phyloP scores from a whole-genome alignment of 2,113 vertebrate genomes.

The Plecotus auritus region DNA sequence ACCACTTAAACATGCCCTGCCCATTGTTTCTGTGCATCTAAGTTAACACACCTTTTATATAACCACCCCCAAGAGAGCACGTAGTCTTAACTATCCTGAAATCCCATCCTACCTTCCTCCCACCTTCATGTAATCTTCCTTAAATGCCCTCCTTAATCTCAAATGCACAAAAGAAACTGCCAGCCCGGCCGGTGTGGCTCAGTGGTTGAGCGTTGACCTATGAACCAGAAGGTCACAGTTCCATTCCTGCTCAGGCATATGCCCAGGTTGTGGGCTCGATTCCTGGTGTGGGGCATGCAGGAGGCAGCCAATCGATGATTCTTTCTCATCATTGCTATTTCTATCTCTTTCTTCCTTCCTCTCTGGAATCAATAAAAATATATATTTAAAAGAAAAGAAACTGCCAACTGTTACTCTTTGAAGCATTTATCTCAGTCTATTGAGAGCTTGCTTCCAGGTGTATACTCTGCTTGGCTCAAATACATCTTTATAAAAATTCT shows the following conservation, averaged over 20 bases:
- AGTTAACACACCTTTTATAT: not conserved
- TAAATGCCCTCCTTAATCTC: not conserved
- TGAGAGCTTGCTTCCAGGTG: not conserved
- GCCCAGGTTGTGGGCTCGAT: no score
- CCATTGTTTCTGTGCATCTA: not conserved
- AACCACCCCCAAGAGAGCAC: not conserved
- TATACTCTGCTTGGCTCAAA: not conserved
- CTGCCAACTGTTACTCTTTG: not conserved
- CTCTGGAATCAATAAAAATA: no score
- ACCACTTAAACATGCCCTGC: not conserved
- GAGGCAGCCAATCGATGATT: no score
- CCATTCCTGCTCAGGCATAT: no score
- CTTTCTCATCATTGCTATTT: no score
- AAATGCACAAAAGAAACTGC: no score
- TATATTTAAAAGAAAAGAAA: not conserved
- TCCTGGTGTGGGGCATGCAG: no score
- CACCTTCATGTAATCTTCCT: not conserved
- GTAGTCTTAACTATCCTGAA: not conserved
- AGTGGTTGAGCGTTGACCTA: no score
- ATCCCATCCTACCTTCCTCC: not conserved
- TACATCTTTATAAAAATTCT: not conserved
- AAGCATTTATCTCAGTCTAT: not conserved
- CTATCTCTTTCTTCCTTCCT: no score
- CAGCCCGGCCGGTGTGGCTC: no score
- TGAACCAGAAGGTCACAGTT: no score